Evolutionary conservation across 2,888 invertebrate genomes (phyloP), one percentile per base, ranked within the genome.

Genomic region (Lycaena phlaeas): DNA sequence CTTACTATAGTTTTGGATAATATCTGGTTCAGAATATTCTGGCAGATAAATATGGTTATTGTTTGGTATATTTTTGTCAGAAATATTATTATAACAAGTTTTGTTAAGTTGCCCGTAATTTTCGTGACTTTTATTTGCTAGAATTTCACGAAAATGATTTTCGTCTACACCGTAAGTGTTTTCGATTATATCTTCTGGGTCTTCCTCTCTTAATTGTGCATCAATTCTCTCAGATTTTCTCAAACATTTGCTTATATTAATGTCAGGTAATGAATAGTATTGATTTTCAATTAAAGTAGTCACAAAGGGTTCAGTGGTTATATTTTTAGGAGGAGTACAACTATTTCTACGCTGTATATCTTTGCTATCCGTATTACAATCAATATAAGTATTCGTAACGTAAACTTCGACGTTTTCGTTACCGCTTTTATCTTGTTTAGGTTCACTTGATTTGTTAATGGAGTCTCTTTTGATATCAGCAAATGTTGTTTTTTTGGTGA

Each of bases 171-270:
- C 82, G 48, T 81, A 84, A 11, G 76, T 72, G 49, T 73, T 78
- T 67, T 82, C 79, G 49, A 69, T 68, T 52, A 71, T 68, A 34
- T 84, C 78, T 58, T 84, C 79, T 44, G 72, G 71, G 49, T 79
- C 79, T 56, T 77, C 77, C 57, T 81, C 74, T 57, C 91, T 76
- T 41, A 91, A 66, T 62, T 91, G 90, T 42, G 88, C 88, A 64
- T 92, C 91, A 54, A 91, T 91, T 51, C 88, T 87, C 62, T 91
- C 91, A 43, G 89, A 90, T 59, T 89, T 90, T 54, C 89, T 87
- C 45, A 91, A 81, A 59, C 89, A 89, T 62, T 90, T 89, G 44
- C 90, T 87, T 14, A 89, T 88, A 42, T 89, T 89, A 34, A 91
- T 88, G 64, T 91, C 91, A 5, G 91, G 91, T 47, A 91, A 71